Conservation (phyloP, 2,888 invertebrate genomes). For the Mylabris sibirica region DNA sequence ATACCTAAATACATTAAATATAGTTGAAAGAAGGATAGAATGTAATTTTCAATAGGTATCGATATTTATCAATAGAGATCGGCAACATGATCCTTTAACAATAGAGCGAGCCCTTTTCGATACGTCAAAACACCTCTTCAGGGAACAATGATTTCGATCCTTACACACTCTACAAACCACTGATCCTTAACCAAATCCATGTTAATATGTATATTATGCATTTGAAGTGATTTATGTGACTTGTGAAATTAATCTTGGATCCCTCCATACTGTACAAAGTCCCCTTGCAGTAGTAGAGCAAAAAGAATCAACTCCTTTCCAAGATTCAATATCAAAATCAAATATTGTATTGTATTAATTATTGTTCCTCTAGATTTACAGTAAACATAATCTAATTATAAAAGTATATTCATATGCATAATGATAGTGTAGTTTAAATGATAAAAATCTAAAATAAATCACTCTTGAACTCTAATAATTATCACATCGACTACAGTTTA, state of each 20-base stretch:
- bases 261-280: slow-evolving; percentile 9
- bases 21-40: slow-evolving; percentile 14
- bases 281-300: neutral
- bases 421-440: neutral
- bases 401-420: neutral
- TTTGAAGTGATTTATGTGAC: slow-evolving; percentile 54
- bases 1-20: slow-evolving; percentile 8
- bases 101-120: slow-evolving; percentile 49
- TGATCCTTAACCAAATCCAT: slow-evolving; percentile 55
- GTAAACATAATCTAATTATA: neutral
- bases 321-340: no score
- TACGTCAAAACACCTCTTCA: slow-evolving; percentile 59
- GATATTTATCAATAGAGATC: slow-evolving; percentile 53
- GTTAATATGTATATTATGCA: slow-evolving; percentile 56
- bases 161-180: slow-evolving; percentile 53
- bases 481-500: slow-evolving; percentile 38
- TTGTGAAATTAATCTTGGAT: slow-evolving; percentile 47
- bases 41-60: slow-evolving; percentile 43
- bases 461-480: slow-evolving; percentile 33
- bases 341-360: neutral
- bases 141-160: slow-evolving; percentile 52
- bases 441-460: slow-evolving; percentile 24
- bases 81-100: slow-evolving; percentile 52
- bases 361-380: neutral
- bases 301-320: neutral